A percentile compares a stretch with the other conserved stretches of the same genome.
Conservation (phyloP, 2,888 invertebrate genomes). For the Caradrina clavipalpis region DNA sequence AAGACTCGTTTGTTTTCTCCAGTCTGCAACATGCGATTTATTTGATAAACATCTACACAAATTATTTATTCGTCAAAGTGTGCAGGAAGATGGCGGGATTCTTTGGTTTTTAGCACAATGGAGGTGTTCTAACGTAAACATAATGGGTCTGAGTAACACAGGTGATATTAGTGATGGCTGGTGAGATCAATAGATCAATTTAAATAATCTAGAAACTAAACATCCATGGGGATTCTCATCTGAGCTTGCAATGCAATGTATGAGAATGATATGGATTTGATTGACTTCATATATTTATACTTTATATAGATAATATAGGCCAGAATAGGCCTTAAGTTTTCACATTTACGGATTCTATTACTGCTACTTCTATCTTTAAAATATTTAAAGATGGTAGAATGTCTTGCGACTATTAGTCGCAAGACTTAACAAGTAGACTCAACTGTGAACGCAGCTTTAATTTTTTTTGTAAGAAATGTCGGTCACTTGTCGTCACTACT, state of each 20-base stretch:
- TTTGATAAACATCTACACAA: constrained; percentile 25
- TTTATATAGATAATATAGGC: constrained; percentile 4
- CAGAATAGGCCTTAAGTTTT: neutral
- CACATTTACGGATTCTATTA: constrained; percentile 2
- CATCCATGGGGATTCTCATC: constrained; percentile 81
- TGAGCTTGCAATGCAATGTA: constrained; percentile 83
- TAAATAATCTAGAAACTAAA: constrained; percentile 79
- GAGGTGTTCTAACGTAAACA: constrained; percentile 68
- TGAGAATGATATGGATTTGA: constrained; percentile 78
- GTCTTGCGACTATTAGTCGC: constrained; percentile 8
- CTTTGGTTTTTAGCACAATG: constrained; percentile 72
- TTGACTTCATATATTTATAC: constrained; percentile 3
- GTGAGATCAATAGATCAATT: constrained; percentile 83
- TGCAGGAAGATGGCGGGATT: constrained; percentile 64
- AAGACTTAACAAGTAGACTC: neutral
- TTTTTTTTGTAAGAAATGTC: constrained; percentile 12
- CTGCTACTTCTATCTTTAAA: too few species aligned
- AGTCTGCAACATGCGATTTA: constrained; percentile 46
- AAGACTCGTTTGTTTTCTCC: constrained; percentile 9
- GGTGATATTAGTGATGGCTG: constrained; percentile 64
- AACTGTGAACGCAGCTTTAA: constrained; percentile 18
- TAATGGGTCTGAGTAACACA: constrained; percentile 61
- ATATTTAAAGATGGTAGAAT: neutral
- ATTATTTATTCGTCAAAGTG: constrained; percentile 23
- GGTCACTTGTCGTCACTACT: constrained; percentile 8